Evolutionary conservation across 35 echinoderm and acorn worm genomes (phyloP).

Genomic region (Holothuria glaberrima): DNA sequence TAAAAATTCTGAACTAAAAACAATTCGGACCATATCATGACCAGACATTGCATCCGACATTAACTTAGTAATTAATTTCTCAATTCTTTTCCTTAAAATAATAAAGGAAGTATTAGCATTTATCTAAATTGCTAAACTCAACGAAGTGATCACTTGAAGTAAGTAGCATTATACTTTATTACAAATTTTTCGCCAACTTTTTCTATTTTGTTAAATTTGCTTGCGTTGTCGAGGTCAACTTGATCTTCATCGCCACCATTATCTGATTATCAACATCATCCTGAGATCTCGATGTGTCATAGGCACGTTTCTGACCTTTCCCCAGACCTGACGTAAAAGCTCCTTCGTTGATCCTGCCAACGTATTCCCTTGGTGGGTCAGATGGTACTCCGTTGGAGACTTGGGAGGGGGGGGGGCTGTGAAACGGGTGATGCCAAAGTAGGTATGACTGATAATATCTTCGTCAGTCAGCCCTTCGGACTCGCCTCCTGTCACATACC

Average conservation of each 20-base stretch:
- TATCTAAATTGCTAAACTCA: no score
- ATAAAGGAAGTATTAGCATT: no score
- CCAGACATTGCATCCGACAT: no score
- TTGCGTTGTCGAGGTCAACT: neutral
- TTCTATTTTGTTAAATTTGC: slow-evolving; percentile 42
- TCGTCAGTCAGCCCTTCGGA: no score
- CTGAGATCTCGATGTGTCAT: neutral
- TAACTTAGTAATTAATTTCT: no score
- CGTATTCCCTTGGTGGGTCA: neutral
- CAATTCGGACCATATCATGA: no score
- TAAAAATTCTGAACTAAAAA: no score
- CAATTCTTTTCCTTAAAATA: no score
- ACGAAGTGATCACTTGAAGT: no score
- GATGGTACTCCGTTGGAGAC: neutral
- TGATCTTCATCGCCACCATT: neutral
- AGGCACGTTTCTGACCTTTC: slow-evolving; percentile 4
- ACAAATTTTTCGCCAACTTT: slow-evolving; percentile 13
- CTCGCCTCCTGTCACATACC: neutral
- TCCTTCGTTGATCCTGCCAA: neutral
- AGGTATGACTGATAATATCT: neutral
- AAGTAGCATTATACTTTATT: slow-evolving; percentile 62
- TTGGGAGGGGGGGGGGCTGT: neutral
- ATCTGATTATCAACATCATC: neutral
- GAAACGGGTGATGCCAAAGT: neutral
- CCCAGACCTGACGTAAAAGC: neutral